phyloP scores from a whole-genome alignment of 2,113 vertebrate genomes.

The Megaleporinus macrocephalus region DNA sequence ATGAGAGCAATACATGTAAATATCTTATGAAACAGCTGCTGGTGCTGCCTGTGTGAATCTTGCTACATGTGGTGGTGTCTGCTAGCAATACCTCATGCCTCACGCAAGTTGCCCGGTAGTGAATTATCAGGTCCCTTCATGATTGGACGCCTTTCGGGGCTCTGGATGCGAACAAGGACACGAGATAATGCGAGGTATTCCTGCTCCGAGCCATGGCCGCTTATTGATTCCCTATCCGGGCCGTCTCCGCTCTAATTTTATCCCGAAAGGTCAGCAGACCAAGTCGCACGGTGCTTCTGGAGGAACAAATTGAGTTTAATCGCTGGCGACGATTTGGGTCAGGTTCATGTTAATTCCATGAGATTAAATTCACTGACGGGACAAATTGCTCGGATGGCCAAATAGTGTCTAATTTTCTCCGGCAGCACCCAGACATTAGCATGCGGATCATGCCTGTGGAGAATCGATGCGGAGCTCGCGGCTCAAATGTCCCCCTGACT shows the following conservation, averaged over 20 bases:
- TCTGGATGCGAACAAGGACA: neutral
- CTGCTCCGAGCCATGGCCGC: slow-evolving; percentile 16
- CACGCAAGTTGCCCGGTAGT: neutral
- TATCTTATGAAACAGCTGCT: neutral
- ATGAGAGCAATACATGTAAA: neutral
- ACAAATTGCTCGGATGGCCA: slow-evolving; percentile 27
- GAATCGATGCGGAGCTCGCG: slow-evolving; percentile 21
- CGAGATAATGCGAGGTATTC: slow-evolving; percentile 5
- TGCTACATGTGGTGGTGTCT: neutral
- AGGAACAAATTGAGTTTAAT: slow-evolving; percentile 48
- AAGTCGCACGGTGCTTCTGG: slow-evolving; percentile 15
- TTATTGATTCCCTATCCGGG: slow-evolving; percentile 45
- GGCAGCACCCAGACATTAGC: slow-evolving; percentile 6
- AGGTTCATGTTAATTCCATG: slow-evolving; percentile 45
- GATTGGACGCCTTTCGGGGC: neutral
- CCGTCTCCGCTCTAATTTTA: slow-evolving; percentile 38
- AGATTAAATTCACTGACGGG: slow-evolving; percentile 49
- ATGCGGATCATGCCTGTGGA: slow-evolving; percentile 29
- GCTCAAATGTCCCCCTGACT: slow-evolving; percentile 41
- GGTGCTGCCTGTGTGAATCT: neutral
- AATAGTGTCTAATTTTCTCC: slow-evolving; percentile 45
- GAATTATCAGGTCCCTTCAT: neutral
- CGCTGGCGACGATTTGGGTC: slow-evolving; percentile 28
- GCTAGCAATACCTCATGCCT: neutral
- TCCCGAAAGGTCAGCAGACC: slow-evolving; percentile 36